A percentile compares a stretch with the other conserved stretches of the same genome.
phyloP scores from a whole-genome alignment of 2,888 invertebrate species.

The Rhogogaster chlorosoma region DNA sequence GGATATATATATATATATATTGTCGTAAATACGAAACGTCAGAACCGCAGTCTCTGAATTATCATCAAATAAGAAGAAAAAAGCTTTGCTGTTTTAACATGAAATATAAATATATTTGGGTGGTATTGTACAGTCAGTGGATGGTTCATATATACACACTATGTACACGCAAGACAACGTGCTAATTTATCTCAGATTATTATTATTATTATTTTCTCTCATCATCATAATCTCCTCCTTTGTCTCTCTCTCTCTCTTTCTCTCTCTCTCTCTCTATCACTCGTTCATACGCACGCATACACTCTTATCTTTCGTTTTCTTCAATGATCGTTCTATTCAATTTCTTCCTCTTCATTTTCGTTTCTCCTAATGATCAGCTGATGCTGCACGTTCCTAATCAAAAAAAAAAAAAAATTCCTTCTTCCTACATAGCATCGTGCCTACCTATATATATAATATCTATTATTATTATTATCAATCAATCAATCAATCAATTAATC shows the following conservation, averaged over 20 bases:
- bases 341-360: conserved; percentile 51
- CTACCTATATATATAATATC: background rate
- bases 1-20: background rate
- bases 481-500: background rate
- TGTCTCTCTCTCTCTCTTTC: background rate
- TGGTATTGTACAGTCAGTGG: conserved; percentile 74
- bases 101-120: conserved; percentile 75
- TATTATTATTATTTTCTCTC: background rate
- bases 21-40: conserved; percentile 38
- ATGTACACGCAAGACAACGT: conserved; percentile 55
- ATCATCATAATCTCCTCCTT: background rate
- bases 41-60: conserved; percentile 24
- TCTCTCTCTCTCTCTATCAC: background rate
- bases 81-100: conserved; percentile 65
- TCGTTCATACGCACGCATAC: conserved; percentile 24
- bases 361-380: conserved; percentile 18
- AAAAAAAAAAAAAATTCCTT: background rate
- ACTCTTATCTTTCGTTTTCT: background rate
- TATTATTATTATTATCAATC: background rate
- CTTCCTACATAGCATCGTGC: conserved; percentile 3
- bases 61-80: conserved; percentile 22
- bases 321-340: background rate
- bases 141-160: conserved; percentile 66
- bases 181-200: conserved; percentile 36
- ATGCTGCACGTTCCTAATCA: background rate